Evolutionary conservation across 2,797 vertebrate species (phyloP).

Genomic region (Lutjanus argentimaculatus): DNA sequence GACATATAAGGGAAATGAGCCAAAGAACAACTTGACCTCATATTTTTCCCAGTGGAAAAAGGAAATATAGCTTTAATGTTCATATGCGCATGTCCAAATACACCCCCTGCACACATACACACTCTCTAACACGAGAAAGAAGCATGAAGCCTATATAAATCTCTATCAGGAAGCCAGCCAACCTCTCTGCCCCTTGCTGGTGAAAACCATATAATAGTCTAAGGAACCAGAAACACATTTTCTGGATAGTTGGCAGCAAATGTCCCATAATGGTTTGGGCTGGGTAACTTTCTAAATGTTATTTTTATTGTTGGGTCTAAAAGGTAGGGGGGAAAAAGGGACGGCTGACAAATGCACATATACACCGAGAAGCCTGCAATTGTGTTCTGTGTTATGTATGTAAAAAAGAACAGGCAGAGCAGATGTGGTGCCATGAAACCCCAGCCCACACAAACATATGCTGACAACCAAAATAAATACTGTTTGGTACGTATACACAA

Average conservation of each 20-base stretch:
- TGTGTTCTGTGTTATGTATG: constrained; percentile 47
- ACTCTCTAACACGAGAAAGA: constrained; percentile 57
- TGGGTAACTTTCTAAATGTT: constrained; percentile 81
- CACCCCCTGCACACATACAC: constrained; percentile 33
- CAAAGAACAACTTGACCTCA: constrained; percentile 50
- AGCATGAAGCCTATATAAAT: constrained; percentile 82
- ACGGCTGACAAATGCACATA: constrained; percentile 51
- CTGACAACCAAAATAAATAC: constrained; percentile 76
- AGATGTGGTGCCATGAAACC: constrained; percentile 59
- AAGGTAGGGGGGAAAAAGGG: constrained; percentile 38
- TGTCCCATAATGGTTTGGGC: constrained; percentile 81
- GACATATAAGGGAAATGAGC: constrained; percentile 29
- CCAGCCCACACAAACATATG: constrained; percentile 63
- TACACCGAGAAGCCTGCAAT: constrained; percentile 30
- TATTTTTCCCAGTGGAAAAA: constrained; percentile 57
- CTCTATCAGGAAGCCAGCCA: constrained; percentile 84
- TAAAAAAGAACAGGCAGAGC: constrained; percentile 34
- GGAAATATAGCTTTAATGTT: constrained; percentile 65
- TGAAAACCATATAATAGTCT: constrained; percentile 83
- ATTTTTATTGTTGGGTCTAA: constrained; percentile 75
- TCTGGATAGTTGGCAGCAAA: constrained; percentile 87
- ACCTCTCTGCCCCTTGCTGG: constrained; percentile 79
- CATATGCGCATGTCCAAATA: constrained; percentile 50
- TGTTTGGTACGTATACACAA: constrained; percentile 54
- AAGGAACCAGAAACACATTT: constrained; percentile 86